A percentile compares a stretch with the other conserved stretches of the same genome.
These are phyloP conservation scores for Quiscalus mexicanus DNA, from an alignment of 2,113 vertebrate species.

Conservation along the genomic window DNA sequence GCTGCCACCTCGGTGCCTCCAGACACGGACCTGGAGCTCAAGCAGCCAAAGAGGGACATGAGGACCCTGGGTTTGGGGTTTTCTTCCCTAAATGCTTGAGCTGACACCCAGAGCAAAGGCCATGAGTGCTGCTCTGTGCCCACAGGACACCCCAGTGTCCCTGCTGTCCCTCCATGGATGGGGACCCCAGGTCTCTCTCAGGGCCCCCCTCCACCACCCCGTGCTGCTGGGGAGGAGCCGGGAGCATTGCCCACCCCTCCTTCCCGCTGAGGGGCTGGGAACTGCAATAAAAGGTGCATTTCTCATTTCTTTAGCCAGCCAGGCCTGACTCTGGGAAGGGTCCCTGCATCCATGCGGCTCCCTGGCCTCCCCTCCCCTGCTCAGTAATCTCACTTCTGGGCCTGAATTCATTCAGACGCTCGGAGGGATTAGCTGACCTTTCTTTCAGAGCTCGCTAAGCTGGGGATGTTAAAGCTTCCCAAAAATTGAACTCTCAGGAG, in stretches of 20 bases:
- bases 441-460: conserved; percentile 66
- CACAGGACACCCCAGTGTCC: not conserved
- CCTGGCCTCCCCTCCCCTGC: conserved; percentile 27
- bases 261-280: not conserved
- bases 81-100: not conserved
- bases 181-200: not conserved
- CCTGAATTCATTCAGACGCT: conserved; percentile 60
- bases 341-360: conserved; percentile 47
- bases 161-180: fast-evolving
- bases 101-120: not conserved
- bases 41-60: not conserved
- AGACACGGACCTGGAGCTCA: fast-evolving
- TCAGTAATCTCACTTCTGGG: conserved; percentile 67
- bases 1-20: fast-evolving
- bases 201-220: not conserved
- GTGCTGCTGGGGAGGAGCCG: not conserved
- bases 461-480: conserved; percentile 70
- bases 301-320: conserved; percentile 59
- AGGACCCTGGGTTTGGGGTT: fast-evolving
- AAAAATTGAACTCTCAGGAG: conserved; percentile 68
- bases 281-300: conserved; percentile 52
- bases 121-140: not conserved
- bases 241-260: not conserved
- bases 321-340: conserved; percentile 42
- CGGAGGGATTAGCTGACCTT: conserved; percentile 73